Conservation (phyloP, 2,797 vertebrate species). For the Sternotherus odoratus region DNA sequence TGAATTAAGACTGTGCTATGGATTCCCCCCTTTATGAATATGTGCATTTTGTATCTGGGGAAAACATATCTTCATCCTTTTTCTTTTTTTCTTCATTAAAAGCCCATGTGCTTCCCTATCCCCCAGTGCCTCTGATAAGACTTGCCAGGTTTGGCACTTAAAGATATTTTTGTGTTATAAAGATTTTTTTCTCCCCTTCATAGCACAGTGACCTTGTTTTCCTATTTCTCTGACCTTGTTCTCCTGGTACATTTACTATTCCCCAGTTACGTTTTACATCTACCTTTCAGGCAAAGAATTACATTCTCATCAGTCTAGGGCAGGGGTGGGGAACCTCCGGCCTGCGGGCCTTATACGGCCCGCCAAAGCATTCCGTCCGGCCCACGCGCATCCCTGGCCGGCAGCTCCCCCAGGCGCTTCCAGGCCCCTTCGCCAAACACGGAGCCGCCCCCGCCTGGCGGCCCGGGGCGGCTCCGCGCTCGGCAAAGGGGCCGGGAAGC, state of each 20-base stretch:
- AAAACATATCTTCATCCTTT: background rate
- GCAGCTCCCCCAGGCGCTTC: too few relatives aligned
- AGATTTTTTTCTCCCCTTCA: background rate
- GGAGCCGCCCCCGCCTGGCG: too few relatives aligned
- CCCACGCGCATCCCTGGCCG: too few relatives aligned
- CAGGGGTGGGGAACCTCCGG: too few relatives aligned
- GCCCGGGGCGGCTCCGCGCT: too few relatives aligned
- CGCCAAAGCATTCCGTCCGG: too few relatives aligned
- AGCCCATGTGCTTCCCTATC: background rate
- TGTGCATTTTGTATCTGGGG: background rate
- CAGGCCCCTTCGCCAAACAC: too few relatives aligned
- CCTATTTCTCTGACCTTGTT: too few relatives aligned
- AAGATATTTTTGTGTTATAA: background rate
- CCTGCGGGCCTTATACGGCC: too few relatives aligned
- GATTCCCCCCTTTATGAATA: background rate
- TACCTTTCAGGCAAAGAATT: constrained; percentile 7
- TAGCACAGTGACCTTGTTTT: constrained; percentile 29
- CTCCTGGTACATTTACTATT: background rate
- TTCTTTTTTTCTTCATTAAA: constrained; percentile 7
- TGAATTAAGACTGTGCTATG: background rate
- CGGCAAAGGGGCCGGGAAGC: too few relatives aligned
- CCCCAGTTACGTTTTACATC: background rate
- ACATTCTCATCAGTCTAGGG: constrained; percentile 17
- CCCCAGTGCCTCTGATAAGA: background rate
- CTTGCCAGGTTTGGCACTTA: background rate